phyloP scores from a whole-genome alignment of 2,797 vertebrate genomes.

The Synaphobranchus kaupii region DNA sequence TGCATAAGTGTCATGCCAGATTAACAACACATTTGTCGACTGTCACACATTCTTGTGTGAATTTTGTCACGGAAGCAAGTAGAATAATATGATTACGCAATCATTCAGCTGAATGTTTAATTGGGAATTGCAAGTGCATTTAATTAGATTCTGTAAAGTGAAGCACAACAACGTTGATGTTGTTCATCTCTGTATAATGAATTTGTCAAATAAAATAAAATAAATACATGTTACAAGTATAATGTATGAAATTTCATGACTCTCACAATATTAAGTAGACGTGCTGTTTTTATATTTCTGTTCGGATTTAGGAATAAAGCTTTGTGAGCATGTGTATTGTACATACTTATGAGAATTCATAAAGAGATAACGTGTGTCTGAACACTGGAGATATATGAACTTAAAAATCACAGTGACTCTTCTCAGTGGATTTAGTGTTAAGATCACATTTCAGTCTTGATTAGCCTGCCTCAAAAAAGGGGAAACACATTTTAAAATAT shows the following conservation, averaged over 20 bases:
- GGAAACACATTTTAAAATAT: neutral
- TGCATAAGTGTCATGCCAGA: neutral
- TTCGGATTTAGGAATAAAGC: neutral
- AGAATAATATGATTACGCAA: neutral
- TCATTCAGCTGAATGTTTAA: neutral
- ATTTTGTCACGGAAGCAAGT: neutral
- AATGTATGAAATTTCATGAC: neutral
- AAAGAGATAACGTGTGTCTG: neutral
- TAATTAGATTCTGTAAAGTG: slow-evolving; percentile 4
- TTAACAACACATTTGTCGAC: neutral
- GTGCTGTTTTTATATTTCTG: neutral
- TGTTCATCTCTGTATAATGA: neutral
- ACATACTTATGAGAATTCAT: neutral
- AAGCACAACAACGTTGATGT: neutral
- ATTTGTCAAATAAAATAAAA: neutral
- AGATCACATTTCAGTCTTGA: neutral
- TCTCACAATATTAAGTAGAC: neutral
- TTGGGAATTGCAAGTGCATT: neutral
- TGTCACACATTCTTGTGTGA: neutral
- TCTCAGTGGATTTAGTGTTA: neutral
- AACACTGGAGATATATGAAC: neutral
- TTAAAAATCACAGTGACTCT: neutral
- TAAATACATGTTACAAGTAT: neutral
- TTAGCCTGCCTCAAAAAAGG: neutral
- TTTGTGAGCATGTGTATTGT: slow-evolving; percentile 18